phyloP scores from a whole-genome alignment of 2,113 vertebrate species.

The Thamnophis sirtalis region DNA sequence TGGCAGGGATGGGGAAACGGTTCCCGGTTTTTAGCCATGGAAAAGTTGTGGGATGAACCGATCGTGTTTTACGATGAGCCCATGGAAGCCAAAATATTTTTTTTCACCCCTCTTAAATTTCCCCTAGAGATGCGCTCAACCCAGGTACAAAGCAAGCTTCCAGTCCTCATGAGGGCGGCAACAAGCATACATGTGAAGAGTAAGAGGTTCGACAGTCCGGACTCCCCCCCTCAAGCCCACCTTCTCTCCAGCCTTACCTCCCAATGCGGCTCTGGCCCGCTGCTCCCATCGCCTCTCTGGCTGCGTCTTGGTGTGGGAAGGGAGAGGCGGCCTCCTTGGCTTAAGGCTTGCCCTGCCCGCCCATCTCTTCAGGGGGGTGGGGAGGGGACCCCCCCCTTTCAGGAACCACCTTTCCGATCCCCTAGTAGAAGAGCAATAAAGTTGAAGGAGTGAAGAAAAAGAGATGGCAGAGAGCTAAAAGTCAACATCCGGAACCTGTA shows the following conservation, averaged over 20 bases:
- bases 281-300: background rate
- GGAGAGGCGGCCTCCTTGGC: rapidly evolving
- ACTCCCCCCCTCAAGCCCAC: background rate
- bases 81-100: background rate
- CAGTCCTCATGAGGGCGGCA: background rate
- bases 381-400: background rate
- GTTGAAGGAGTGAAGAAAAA: background rate
- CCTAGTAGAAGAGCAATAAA: background rate
- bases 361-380: background rate
- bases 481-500: background rate
- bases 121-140: background rate
- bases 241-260: background rate
- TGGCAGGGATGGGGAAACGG: too few species aligned
- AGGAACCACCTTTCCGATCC: background rate
- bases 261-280: background rate
- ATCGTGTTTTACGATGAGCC: background rate
- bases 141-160: background rate
- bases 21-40: background rate
- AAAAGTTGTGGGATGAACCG: background rate
- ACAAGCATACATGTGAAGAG: background rate
- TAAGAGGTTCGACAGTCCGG: background rate
- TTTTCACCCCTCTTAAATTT: background rate
- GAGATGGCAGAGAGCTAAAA: background rate
- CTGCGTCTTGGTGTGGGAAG: background rate
- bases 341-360: background rate